Evolutionary conservation across 2,797 vertebrate species (phyloP).

Genomic region (Naso thynnoides): DNA sequence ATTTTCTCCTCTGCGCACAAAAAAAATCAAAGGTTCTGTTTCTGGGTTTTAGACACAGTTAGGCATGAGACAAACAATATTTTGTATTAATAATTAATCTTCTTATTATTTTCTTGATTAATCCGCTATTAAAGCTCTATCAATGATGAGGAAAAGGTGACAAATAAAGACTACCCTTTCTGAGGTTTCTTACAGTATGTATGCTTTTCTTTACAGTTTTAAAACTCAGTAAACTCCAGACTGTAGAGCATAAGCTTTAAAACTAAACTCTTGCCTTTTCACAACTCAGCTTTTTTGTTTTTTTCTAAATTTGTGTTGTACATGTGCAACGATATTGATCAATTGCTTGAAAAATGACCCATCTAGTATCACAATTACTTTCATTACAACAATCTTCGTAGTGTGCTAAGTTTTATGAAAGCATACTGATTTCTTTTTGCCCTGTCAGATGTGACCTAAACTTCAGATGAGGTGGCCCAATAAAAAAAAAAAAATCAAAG

Average conservation of each 20-base stretch:
- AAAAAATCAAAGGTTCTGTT: neutral
- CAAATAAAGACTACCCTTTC: neutral
- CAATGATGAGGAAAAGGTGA: neutral
- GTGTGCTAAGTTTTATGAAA: too few species aligned
- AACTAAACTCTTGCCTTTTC: too few species aligned
- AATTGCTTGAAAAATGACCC: too few species aligned
- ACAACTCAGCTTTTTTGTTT: too few species aligned
- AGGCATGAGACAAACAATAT: neutral
- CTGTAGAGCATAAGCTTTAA: neutral
- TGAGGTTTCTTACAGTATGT: neutral
- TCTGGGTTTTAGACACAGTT: slow-evolving; percentile 10
- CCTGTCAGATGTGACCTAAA: too few species aligned
- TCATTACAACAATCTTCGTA: too few species aligned
- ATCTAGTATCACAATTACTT: too few species aligned
- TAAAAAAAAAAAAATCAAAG: too few species aligned
- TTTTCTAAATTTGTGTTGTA: too few species aligned
- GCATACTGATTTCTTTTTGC: too few species aligned
- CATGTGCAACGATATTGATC: too few species aligned
- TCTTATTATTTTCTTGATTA: neutral
- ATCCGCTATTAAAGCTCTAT: neutral
- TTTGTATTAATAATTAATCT: neutral
- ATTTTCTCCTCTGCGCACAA: neutral
- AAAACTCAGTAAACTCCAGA: neutral
- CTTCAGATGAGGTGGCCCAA: too few species aligned
- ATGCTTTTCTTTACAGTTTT: neutral